phyloP scores from a whole-genome alignment of 2,888 invertebrate species.

The Athrips mouffetella region DNA sequence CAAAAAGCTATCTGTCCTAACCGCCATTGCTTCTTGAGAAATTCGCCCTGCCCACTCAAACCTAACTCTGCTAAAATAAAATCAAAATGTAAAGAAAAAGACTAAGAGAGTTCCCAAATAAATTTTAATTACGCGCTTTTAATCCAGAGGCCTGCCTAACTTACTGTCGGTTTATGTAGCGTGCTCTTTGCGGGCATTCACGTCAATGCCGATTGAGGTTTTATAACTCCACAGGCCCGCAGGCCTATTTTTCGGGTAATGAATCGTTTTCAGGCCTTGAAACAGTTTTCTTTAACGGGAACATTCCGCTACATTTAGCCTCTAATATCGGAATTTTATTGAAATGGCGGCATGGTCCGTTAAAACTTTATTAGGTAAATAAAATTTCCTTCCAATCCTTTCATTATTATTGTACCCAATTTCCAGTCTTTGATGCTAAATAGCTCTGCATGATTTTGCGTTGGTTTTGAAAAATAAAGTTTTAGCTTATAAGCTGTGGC shows the following conservation, averaged over 20 bases:
- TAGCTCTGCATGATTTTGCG: too few species aligned
- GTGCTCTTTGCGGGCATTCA: not conserved
- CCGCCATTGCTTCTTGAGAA: too few species aligned
- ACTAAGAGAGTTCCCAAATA: too few species aligned
- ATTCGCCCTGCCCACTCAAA: too few species aligned
- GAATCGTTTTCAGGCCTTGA: slow-evolving; percentile 1
- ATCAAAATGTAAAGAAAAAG: too few species aligned
- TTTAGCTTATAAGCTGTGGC: too few species aligned
- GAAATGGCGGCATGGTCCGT: not conserved
- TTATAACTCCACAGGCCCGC: not conserved
- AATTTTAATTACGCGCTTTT: too few species aligned
- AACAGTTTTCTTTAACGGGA: not conserved
- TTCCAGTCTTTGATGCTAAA: not conserved
- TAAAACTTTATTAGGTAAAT: not conserved
- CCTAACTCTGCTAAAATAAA: too few species aligned
- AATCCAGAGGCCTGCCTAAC: too few species aligned
- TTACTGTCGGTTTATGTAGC: too few species aligned
- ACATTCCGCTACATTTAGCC: not conserved
- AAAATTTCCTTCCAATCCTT: not conserved
- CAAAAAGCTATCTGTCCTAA: too few species aligned
- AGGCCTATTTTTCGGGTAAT: not conserved
- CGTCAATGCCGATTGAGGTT: not conserved
- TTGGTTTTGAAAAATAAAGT: too few species aligned
- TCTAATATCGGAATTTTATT: slow-evolving; percentile 3
- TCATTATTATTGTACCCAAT: not conserved